Percentiles rank a stretch among this genome's conserved stretches.
Evolutionary conservation across 2,888 invertebrate genomes (phyloP).

Genomic region (Diploptera punctata): DNA sequence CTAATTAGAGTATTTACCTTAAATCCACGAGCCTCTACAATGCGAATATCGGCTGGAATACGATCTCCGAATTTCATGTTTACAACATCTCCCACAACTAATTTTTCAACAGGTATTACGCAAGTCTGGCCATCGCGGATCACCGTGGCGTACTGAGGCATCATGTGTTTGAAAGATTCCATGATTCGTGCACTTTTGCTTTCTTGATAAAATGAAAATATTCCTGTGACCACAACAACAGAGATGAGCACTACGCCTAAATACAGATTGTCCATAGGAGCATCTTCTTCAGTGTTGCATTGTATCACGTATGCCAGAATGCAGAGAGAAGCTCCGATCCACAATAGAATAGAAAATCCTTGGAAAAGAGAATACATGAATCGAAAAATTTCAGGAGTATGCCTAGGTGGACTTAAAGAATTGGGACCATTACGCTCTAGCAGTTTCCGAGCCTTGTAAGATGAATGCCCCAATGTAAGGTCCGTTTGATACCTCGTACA

Average conservation of each 20-base stretch:
- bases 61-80: constrained; percentile 82
- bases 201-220: constrained; percentile 76
- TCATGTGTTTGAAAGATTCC: constrained; percentile 84
- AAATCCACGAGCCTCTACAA: constrained; percentile 67
- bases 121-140: constrained; percentile 69
- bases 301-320: background rate
- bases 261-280: constrained; percentile 52
- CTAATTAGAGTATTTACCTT: constrained; percentile 56
- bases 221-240: constrained; percentile 72
- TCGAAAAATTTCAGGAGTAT: background rate
- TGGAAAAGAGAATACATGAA: background rate
- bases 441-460: background rate
- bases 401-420: background rate
- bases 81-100: constrained; percentile 84
- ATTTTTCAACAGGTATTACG: constrained; percentile 65
- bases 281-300: background rate
- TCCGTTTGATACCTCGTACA: constrained; percentile 2
- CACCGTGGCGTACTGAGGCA: constrained; percentile 73
- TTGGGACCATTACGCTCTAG: constrained; percentile 1
- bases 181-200: constrained; percentile 78
- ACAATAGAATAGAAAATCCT: constrained; percentile 15
- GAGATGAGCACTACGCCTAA: constrained; percentile 68
- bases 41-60: constrained; percentile 85
- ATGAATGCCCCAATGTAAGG: background rate
- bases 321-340: constrained; percentile 13